Percentiles rank a stretch among this genome's conserved stretches.
These are phyloP conservation scores for Patella vulgata DNA, from an alignment of 1,140 invertebrate genomes.

Conservation along the genomic window DNA sequence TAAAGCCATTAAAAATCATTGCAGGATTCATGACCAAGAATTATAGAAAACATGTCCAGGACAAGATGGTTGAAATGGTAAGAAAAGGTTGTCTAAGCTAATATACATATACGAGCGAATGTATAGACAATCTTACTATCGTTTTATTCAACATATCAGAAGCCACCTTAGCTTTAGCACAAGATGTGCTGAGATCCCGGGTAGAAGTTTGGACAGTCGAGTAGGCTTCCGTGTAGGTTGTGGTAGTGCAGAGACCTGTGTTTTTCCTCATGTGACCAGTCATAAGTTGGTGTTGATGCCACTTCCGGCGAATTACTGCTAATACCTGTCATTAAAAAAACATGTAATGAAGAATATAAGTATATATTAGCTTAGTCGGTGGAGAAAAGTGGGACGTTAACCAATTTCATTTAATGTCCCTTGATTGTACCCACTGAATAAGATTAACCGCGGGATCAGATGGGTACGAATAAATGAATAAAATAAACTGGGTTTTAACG, in stretches of 20 bases:
- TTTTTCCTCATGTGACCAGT: conserved; percentile 23
- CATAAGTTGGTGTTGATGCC: conserved; percentile 40
- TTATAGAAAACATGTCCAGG: too few relatives aligned
- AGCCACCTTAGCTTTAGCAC: conserved; percentile 16
- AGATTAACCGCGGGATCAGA: too few relatives aligned
- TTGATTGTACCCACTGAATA: too few relatives aligned
- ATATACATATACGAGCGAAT: too few relatives aligned
- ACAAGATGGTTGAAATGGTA: too few relatives aligned
- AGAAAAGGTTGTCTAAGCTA: too few relatives aligned
- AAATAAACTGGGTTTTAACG: too few relatives aligned
- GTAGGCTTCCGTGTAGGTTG: conserved; percentile 32
- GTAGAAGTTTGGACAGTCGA: conserved; percentile 27
- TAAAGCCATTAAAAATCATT: too few relatives aligned
- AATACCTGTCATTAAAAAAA: conserved; percentile 23
- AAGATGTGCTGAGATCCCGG: conserved; percentile 7
- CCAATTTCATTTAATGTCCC: too few relatives aligned
- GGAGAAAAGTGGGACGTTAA: not conserved
- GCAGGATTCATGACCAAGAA: too few relatives aligned
- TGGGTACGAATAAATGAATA: too few relatives aligned
- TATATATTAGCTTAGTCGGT: not conserved
- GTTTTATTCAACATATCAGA: conserved; percentile 12
- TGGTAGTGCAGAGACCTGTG: conserved; percentile 20
- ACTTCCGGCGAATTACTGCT: conserved; percentile 34
- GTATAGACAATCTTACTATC: too few relatives aligned
- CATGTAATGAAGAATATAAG: not conserved